Evolutionary conservation across 2,888 invertebrate species (phyloP), one percentile per base, ranked within the genome.

Genomic region (Sminthurinus aureus): DNA sequence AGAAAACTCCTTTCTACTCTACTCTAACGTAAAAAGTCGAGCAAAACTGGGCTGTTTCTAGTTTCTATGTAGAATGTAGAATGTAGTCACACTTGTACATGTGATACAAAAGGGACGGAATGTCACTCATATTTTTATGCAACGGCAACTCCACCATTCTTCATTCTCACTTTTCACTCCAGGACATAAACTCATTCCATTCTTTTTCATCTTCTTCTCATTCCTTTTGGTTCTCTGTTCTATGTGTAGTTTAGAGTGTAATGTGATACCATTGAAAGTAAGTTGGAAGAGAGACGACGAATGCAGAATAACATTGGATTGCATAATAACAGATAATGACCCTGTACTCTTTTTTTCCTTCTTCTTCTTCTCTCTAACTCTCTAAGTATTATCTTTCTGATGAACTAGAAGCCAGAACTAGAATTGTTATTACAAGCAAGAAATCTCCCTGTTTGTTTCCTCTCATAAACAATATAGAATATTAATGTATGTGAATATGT

Each of bases 291-390:
- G 38, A 38, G 38, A 38, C 38, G 38, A 38, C 38, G 38, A 38
- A 38, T 38, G 38, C 38, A 38, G 38, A 38, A 38, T 38, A n/a
- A n/a, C n/a, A n/a, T 52, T 52, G 58, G 4, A 58, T 79, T 81
- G 80, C 80, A 80, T 80, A 80, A 80, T 80, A 81, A 74, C 71
- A 81, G 80, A 81, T 81, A 81, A 81, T 81, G 80, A 81, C 80
- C 80, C 80, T 81, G 73, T 52, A 73, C 73, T 73, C 73, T 52
- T 58, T 71, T 38, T 73, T 51, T 20, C 51, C 51, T 67, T 79
- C 67, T 67, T n/a, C 64, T 15, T 67, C 79, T n/a, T 20, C 69
- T n/a, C 6, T 22, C 20, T 24, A 6, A 58, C 9, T 0, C 9
- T 6, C 9, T 58, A 58, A 2, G 18, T 13, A 58, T 38, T 75